Base-by-base conservation (phyloP, 2,797 vertebrate species). In the Australoheros facetus region DNA sequence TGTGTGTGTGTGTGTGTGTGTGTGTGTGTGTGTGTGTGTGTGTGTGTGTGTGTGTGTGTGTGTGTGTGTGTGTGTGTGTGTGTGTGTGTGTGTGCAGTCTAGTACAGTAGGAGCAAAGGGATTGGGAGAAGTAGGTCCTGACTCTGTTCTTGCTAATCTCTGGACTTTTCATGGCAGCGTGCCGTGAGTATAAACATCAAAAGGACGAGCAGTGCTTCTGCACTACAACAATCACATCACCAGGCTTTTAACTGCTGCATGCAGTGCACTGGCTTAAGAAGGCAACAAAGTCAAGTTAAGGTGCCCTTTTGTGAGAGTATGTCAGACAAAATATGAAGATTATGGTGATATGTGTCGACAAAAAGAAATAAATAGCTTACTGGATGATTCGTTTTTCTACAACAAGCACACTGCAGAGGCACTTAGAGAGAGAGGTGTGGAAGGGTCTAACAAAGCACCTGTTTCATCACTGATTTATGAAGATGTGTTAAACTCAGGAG, bases 121-220 rank as follows among this genome's bases (percentile, higher is more conserved):
- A 73, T 77, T 12, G 64, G 74, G 45, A 74, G 64, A 26, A 48
- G 14, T 56, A 75, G 73, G 45, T 78, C 71, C 48, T 42, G 48
- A 66, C 73, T 81, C 60, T 56, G 0, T 77, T n/a, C 72, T 64
- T 76, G 55, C 72, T 66, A 45, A 85, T 73, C 81, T 55, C 66
- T 74, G 48, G 3, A 2, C 51, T 34, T 80, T 59, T 73, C n/a
- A 66, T 57, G 34, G 39, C 75, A 60, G n/a, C 81, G 37, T 7
- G 80, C 82, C 83, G 66, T 8, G 9, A 90, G 80, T 74, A 5
- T 81, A 48, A 89, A 87, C 87, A 87, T 74, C 80, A 74, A 76
- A 77, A 87, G 87, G 78, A 85, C 72, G 69, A 70, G 77, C 56
- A 2, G 7, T 7, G 83, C 89, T 83, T 10, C 80, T 84, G 87